phyloP scores from a whole-genome alignment of 1,140 invertebrate genomes.

The Armadillidium nasatum region DNA sequence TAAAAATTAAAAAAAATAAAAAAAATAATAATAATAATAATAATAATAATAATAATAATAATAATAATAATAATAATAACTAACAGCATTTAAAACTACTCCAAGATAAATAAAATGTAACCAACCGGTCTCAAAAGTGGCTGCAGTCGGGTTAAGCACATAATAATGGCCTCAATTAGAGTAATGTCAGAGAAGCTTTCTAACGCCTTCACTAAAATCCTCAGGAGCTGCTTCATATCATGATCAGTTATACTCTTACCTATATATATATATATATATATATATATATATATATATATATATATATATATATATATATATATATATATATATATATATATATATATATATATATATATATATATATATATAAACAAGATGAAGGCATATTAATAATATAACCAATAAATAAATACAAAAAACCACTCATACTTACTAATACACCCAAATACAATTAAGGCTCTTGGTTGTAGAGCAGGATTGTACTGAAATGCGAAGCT shows the following conservation, averaged over 20 bases:
- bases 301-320: no score
- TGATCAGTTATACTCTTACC: slow-evolving; percentile 57
- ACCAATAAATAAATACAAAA: background rate
- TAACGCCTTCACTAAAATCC: slow-evolving; percentile 88
- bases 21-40: slow-evolving; percentile 29
- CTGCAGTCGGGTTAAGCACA: slow-evolving; percentile 92
- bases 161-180: slow-evolving; percentile 87
- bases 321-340: no score
- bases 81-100: background rate
- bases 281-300: background rate
- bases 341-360: no score
- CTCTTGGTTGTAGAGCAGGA: slow-evolving; percentile 89
- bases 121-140: slow-evolving; percentile 73
- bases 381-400: background rate
- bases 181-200: slow-evolving; percentile 91
- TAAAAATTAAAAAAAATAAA: slow-evolving; percentile 45
- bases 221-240: slow-evolving; percentile 86
- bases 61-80: no score
- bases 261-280: slow-evolving; percentile 51
- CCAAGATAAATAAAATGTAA: background rate
- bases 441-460: slow-evolving; percentile 93
- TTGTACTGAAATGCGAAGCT: slow-evolving; percentile 97
- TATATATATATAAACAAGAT: no score
- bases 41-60: background rate
- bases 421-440: slow-evolving; percentile 64